These are phyloP conservation scores for Orestias chungarensis DNA, from an alignment of 2,797 vertebrate genomes.

Conservation along the genomic window DNA sequence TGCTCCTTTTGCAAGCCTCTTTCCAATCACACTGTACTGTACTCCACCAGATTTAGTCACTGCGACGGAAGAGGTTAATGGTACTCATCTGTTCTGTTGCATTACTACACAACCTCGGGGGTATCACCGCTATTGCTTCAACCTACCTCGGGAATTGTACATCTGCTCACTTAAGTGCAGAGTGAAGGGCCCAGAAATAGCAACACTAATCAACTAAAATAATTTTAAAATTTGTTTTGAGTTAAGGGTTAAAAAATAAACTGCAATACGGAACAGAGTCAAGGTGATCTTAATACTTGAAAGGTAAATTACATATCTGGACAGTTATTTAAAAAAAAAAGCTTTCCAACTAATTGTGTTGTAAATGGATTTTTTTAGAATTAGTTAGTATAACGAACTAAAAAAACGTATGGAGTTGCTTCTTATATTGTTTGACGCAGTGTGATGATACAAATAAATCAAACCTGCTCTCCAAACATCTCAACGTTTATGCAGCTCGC, in stretches of 20 bases:
- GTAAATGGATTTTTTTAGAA: too few relatives aligned
- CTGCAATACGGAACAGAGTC: neutral
- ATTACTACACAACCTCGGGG: neutral
- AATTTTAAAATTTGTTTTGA: neutral
- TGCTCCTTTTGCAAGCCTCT: conserved; percentile 1
- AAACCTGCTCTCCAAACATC: neutral
- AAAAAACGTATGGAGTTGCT: too few relatives aligned
- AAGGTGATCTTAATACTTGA: neutral
- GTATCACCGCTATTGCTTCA: neutral
- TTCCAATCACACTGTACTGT: neutral
- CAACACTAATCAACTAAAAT: neutral
- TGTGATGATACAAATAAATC: neutral
- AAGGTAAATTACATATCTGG: neutral
- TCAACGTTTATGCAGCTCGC: neutral
- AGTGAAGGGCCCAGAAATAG: neutral
- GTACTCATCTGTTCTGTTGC: neutral
- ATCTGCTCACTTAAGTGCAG: neutral
- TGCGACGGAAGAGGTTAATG: neutral
- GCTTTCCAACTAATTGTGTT: neutral
- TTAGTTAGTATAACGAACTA: too few relatives aligned
- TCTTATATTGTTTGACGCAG: neutral
- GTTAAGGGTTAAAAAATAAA: neutral
- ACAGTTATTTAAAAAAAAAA: neutral
- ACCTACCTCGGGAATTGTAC: neutral
- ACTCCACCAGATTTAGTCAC: neutral